Conservation (phyloP, 2,113 vertebrate genomes). For the Myrmophylax atrothorax region DNA sequence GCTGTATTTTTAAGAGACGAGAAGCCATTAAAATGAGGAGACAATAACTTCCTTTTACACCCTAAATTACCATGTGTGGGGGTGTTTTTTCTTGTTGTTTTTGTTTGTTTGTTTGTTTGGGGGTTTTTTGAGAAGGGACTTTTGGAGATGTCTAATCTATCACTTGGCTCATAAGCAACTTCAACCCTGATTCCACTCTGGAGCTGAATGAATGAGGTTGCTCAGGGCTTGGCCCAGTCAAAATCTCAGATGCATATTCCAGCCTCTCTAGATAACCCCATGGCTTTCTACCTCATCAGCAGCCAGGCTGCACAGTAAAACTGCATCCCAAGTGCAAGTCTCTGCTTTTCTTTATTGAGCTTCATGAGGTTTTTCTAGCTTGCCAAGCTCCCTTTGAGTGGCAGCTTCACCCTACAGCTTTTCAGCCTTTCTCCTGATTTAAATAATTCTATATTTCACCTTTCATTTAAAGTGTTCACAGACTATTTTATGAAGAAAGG, state of each 20-base stretch:
- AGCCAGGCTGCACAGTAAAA: not conserved
- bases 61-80: not conserved
- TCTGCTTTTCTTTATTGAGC: not conserved
- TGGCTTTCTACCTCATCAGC: not conserved
- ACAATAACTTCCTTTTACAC: not conserved
- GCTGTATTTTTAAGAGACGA: not conserved
- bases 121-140: not conserved
- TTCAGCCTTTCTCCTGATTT: not conserved
- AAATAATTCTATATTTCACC: constrained; percentile 11
- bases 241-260: not conserved
- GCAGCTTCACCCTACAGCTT: constrained; percentile 19
- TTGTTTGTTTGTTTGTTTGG: not conserved
- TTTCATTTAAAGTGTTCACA: constrained; percentile 7
- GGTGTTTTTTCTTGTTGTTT: too few relatives aligned
- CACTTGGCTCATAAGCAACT: not conserved
- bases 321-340: not conserved
- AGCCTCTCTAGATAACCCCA: not conserved
- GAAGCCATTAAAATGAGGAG: not conserved
- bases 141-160: not conserved
- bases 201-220: not conserved
- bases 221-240: not conserved
- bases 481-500: not conserved
- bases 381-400: not conserved
- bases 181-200: not conserved
- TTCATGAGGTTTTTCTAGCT: not conserved